Base-by-base conservation (phyloP, 2,797 vertebrate species). In the Podarcis siculus region DNA sequence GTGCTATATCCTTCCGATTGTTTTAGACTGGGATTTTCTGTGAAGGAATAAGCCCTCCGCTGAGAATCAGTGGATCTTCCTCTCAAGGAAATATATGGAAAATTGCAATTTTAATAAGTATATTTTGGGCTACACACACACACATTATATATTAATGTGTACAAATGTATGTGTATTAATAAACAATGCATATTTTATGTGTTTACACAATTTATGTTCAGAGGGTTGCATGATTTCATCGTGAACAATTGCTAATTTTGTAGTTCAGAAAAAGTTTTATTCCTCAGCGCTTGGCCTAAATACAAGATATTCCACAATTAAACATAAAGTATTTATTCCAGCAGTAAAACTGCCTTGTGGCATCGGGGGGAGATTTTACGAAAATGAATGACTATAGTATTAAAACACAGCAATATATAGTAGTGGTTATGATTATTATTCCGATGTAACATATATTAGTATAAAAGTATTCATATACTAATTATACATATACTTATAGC, bases 121-220 rank as follows among this genome's bases (percentile, higher is more conserved):
- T 84, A 25, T 82, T 55, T 42, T 84, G 17, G 67, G 73, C 27
- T 85, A 66, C 35, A 85, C n/a, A 76, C 81, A 67, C 67, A 25
- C 71, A 39, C 72, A 86, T 89, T 89, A 86, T 69, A 85, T 76
- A 89, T 89, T 86, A 81, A 86, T 89, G 79, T 81, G 21, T 66
- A 86, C 78, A 81, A 89, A 89, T 81, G 72, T 67, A n/a, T 35
- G 25, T 42, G 8, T 81, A 37, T 86, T 76, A 89, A 85, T 85
- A 89, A 87, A 79, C 77, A 79, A 82, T 85, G 58, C 69, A 30
- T 81, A 19, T 89, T 89, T 85, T 85, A 89, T 85, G 83, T 75
- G 79, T 85, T 85, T 89, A 85, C 83, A 76, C 78, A 55, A 55
- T 85, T 67, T 85, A 80, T 89, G 39, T 80, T 79, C 80, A 75